A percentile compares a stretch with the other conserved stretches of the same genome.
Evolutionary conservation across 2,888 invertebrate genomes (phyloP).

Genomic region (Drosophila rellima): DNA sequence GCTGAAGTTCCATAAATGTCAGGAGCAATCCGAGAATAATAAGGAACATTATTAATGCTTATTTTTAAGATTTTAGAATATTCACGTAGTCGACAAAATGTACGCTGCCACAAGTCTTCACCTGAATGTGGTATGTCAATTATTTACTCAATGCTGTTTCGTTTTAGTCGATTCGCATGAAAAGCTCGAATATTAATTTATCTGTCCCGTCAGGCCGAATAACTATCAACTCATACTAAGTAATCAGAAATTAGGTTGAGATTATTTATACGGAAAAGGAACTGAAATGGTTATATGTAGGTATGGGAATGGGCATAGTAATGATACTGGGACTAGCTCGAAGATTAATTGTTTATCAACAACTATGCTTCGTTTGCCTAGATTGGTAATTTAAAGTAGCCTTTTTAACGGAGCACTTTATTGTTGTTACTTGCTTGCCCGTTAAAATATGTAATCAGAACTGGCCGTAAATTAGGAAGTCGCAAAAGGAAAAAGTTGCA

Average conservation of each 20-base stretch:
- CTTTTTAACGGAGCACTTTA: conserved; percentile 27
- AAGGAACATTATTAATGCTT: no score
- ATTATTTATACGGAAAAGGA: background rate
- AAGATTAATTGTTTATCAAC: conserved; percentile 28
- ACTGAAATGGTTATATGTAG: background rate
- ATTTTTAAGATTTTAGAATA: no score
- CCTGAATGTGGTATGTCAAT: no score
- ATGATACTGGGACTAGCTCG: background rate
- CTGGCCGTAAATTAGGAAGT: background rate
- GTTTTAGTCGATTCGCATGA: conserved; percentile 35
- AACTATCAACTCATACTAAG: conserved; percentile 58
- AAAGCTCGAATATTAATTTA: conserved; percentile 69
- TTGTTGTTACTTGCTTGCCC: conserved; percentile 6
- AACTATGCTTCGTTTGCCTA: conserved; percentile 6
- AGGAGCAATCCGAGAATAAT: no score
- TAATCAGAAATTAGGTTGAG: conserved; percentile 35
- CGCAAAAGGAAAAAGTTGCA: conserved; percentile 8
- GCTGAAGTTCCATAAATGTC: no score
- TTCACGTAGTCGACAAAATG: no score
- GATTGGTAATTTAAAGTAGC: conserved; percentile 5
- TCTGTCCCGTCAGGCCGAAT: conserved; percentile 50
- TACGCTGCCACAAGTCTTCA: no score
- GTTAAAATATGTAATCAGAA: conserved; percentile 38
- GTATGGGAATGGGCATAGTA: background rate
- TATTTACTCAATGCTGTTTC: no score